Conservation (phyloP, 2,888 invertebrate genomes). For the Pseudococcus jackbeardsleyi region DNA sequence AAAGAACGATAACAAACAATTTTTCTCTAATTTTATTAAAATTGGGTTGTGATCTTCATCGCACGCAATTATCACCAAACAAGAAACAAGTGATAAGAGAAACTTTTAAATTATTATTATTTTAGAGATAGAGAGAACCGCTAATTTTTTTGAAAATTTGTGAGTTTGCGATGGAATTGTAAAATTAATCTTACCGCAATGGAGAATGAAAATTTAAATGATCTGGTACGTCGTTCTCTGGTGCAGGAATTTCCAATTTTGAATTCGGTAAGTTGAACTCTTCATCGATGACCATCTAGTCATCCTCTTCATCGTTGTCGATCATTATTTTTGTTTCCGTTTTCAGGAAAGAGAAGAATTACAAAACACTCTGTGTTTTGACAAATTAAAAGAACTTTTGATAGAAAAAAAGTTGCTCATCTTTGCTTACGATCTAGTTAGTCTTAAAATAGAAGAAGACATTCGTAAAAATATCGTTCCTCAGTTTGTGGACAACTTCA, state of each 20-base stretch:
- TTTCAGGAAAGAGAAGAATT: constrained; percentile 42
- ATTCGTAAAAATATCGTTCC: constrained; percentile 54
- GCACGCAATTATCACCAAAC: no score
- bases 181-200: neutral
- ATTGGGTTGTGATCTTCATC: no score
- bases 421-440: constrained; percentile 49
- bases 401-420: neutral
- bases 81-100: no score
- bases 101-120: no score
- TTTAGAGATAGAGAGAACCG: no score
- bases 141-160: neutral
- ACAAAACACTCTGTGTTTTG: neutral
- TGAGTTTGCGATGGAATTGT: neutral
- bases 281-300: neutral
- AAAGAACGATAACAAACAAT: no score
- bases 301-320: neutral
- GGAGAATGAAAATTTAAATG: constrained; percentile 22
- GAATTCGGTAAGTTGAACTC: constrained; percentile 28
- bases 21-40: no score
- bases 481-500: constrained; percentile 40
- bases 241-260: constrained; percentile 54
- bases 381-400: constrained; percentile 34
- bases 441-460: constrained; percentile 54
- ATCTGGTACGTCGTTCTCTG: constrained; percentile 20
- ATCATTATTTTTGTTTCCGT: neutral